These are phyloP conservation scores for Troides helena DNA, from an alignment of 2,888 invertebrate genomes.

Conservation along the genomic window DNA sequence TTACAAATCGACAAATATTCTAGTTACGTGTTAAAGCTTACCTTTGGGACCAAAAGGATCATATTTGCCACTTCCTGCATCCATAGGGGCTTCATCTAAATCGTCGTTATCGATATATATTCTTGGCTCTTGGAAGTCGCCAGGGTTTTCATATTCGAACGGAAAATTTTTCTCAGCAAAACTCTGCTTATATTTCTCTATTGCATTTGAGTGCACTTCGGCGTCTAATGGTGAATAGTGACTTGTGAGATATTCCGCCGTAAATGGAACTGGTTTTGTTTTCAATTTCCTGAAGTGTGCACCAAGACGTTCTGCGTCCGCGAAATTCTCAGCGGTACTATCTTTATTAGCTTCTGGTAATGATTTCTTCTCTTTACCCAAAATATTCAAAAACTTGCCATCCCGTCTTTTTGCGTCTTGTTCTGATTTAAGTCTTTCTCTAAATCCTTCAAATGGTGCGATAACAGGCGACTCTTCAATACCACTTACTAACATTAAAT, in stretches of 20 bases:
- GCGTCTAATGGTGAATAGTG: conserved; percentile 67
- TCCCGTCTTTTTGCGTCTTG: conserved; percentile 44
- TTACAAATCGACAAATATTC: background rate
- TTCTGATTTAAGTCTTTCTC: conserved; percentile 67
- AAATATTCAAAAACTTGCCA: conserved; percentile 40
- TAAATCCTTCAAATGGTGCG: conserved; percentile 68
- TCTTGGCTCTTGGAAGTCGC: conserved; percentile 76
- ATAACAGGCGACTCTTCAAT: conserved; percentile 62
- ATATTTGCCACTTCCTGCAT: conserved; percentile 68
- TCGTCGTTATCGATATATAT: conserved; percentile 79
- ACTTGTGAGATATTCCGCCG: conserved; percentile 70
- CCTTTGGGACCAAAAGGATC: conserved; percentile 63
- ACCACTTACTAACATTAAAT: conserved; percentile 60
- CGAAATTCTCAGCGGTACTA: conserved; percentile 39
- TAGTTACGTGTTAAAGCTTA: conserved; percentile 35
- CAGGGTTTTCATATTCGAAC: conserved; percentile 71
- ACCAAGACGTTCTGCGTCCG: conserved; percentile 75
- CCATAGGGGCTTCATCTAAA: conserved; percentile 64
- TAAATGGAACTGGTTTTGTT: conserved; percentile 59
- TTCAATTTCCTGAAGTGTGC: conserved; percentile 72
- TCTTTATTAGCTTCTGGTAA: conserved; percentile 38
- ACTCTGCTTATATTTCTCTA: conserved; percentile 71
- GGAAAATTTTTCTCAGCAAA: conserved; percentile 72
- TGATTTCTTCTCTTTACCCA: conserved; percentile 69
- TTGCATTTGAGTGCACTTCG: conserved; percentile 67